phyloP scores from a whole-genome alignment of 2,888 invertebrate genomes.

The Therioaphis trifolii region DNA sequence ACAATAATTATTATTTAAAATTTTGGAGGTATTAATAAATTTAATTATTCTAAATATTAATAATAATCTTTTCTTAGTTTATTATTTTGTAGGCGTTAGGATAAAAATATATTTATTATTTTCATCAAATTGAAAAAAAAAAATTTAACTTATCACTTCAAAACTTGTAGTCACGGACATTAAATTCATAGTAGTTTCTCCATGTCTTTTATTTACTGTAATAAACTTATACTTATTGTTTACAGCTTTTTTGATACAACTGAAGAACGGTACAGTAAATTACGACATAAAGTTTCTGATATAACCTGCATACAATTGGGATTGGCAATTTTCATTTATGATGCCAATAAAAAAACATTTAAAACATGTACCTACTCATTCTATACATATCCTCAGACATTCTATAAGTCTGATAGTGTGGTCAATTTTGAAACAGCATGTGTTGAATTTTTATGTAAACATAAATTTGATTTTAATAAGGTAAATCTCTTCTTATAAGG shows the following conservation, averaged over 20 bases:
- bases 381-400: conserved; percentile 48
- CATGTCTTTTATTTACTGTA: too few relatives aligned
- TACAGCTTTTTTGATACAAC: conserved; percentile 43
- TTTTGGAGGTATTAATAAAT: too few relatives aligned
- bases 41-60: too few relatives aligned
- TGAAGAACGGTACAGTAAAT: conserved; percentile 38
- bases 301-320: conserved; percentile 56
- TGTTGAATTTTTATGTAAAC: conserved; percentile 58
- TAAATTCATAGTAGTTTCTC: too few relatives aligned
- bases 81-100: too few relatives aligned
- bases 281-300: conserved; percentile 34
- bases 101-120: too few relatives aligned
- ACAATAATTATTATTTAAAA: too few relatives aligned
- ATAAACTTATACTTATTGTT: conserved; percentile 5
- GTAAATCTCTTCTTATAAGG: background rate
- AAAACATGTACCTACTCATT: conserved; percentile 15
- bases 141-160: too few relatives aligned
- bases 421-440: conserved; percentile 46
- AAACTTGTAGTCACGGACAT: too few relatives aligned
- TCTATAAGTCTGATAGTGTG: conserved; percentile 37
- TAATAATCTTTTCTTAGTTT: too few relatives aligned
- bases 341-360: conserved; percentile 9
- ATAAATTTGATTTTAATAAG: conserved; percentile 58
- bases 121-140: too few relatives aligned
- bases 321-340: conserved; percentile 40